These are phyloP conservation scores for Acipenser oxyrinchus DNA, from an alignment of 2,797 vertebrate genomes.

Conservation along the genomic window DNA sequence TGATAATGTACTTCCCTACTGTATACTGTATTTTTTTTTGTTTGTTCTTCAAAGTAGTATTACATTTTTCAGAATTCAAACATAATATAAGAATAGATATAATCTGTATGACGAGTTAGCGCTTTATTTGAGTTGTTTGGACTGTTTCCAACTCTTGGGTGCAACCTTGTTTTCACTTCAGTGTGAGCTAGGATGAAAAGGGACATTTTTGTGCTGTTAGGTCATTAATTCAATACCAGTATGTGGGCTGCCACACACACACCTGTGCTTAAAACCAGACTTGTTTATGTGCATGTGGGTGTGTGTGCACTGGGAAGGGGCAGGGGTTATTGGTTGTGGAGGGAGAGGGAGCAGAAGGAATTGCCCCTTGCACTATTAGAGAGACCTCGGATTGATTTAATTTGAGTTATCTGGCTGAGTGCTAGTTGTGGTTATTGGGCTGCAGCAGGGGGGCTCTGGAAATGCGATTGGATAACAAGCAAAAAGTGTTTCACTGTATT, in stretches of 20 bases:
- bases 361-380: slow-evolving; percentile 20
- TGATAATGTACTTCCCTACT: no score
- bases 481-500: slow-evolving; percentile 48
- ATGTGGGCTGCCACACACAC: slow-evolving; percentile 35
- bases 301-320: background rate
- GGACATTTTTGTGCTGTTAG: slow-evolving; percentile 42
- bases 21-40: no score
- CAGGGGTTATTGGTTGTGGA: slow-evolving; percentile 4
- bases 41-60: no score
- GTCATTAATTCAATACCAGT: slow-evolving; percentile 50
- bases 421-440: slow-evolving; percentile 39
- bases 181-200: slow-evolving; percentile 27
- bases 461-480: slow-evolving; percentile 58
- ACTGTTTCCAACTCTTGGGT: slow-evolving; percentile 19
- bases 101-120: no score
- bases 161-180: background rate
- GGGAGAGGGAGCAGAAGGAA: slow-evolving; percentile 42
- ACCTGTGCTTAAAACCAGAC: slow-evolving; percentile 40
- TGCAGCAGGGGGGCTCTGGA: slow-evolving; percentile 48
- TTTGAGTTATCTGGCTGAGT: slow-evolving; percentile 26
- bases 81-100: no score
- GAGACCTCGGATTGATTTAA: slow-evolving; percentile 17
- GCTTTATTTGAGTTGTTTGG: no score
- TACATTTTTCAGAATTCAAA: no score
- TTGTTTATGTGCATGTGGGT: slow-evolving; percentile 16